These are phyloP conservation scores for Nansenia antarctica DNA, from an alignment of 2,113 vertebrate species.

Conservation along the genomic window DNA sequence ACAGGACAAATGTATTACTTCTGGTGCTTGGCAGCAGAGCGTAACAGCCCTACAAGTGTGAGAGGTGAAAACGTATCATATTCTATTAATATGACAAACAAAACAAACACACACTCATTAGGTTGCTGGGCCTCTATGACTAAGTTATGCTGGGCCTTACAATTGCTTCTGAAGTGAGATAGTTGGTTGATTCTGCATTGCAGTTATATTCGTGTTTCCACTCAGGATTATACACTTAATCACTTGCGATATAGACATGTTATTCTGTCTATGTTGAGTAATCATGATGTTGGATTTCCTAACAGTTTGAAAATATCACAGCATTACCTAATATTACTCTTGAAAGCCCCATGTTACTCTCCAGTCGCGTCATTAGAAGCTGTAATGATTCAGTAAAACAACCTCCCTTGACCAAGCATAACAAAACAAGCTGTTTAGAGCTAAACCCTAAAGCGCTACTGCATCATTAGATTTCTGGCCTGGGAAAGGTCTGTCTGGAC, in stretches of 20 bases:
- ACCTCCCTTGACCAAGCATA: neutral
- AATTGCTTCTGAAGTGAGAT: neutral
- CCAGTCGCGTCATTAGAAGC: neutral
- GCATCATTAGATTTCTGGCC: constrained; percentile 12
- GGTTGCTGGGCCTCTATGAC: neutral
- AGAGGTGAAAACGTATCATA: neutral
- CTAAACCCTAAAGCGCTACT: neutral
- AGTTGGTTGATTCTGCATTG: neutral
- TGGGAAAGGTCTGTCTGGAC: constrained; percentile 64
- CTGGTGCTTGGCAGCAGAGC: neutral
- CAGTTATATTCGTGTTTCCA: neutral
- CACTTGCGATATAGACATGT: too few species aligned
- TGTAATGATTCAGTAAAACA: neutral
- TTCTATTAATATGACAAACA: constrained; percentile 6
- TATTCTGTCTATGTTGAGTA: too few species aligned
- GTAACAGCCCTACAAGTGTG: neutral
- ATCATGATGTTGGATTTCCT: too few species aligned
- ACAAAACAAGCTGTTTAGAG: neutral
- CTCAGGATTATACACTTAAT: too few species aligned
- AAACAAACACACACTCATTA: neutral
- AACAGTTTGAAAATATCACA: too few species aligned
- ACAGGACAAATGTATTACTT: neutral
- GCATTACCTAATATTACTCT: neutral
- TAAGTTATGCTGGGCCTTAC: neutral
- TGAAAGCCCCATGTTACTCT: neutral